Evolutionary conservation across 2,113 vertebrate species (phyloP).

Genomic region (Empidonax alnorum): DNA sequence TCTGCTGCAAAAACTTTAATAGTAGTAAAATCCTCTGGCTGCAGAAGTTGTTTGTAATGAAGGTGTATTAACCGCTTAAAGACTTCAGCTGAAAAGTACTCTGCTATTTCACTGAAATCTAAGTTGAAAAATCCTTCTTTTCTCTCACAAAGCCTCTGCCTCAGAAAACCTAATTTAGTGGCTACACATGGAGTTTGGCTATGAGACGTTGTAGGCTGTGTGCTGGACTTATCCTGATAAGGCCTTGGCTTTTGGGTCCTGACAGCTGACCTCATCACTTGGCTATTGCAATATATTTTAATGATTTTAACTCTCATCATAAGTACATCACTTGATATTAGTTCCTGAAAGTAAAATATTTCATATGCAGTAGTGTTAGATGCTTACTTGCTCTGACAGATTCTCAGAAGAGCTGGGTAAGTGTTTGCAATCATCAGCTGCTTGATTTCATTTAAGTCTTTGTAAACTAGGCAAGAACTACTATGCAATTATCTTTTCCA

Average conservation of each 20-base stretch:
- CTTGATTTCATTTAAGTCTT: not conserved
- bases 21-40: slow-evolving; percentile 59
- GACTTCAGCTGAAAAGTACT: not conserved
- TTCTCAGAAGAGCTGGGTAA: not conserved
- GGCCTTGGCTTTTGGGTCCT: not conserved
- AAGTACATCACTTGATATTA: not conserved
- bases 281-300: not conserved
- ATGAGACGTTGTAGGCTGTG: rapidly evolving
- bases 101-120: not conserved
- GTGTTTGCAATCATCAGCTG: not conserved
- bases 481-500: not conserved
- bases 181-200: not conserved
- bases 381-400: not conserved
- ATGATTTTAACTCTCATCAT: not conserved
- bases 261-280: slow-evolving; percentile 18
- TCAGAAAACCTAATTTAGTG: not conserved
- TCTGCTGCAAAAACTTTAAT: slow-evolving; percentile 35
- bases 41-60: slow-evolving; percentile 35
- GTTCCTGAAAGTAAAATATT: not conserved
- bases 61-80: slow-evolving; percentile 32
- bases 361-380: not conserved
- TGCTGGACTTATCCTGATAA: slow-evolving; percentile 2
- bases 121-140: not conserved
- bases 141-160: not conserved
- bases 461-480: not conserved